Evolutionary conservation across 2,888 invertebrate genomes (phyloP).

Genomic region (Resseliella maxima): DNA sequence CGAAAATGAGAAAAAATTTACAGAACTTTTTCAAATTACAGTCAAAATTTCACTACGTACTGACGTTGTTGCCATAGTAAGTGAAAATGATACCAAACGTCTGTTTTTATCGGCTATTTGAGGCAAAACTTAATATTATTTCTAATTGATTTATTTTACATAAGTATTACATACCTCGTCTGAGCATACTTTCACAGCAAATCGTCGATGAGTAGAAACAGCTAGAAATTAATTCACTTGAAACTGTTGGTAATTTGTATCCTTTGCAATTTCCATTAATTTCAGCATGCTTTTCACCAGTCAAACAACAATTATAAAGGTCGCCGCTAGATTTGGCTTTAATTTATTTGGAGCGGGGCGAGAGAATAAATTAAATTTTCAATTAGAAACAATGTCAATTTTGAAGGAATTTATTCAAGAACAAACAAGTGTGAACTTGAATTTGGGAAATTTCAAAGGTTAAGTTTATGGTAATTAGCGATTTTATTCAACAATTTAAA

Average conservation of each 20-base stretch:
- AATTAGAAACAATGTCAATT: neutral
- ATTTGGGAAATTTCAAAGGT: neutral
- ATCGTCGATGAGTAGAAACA: constrained; percentile 75
- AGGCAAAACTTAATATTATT: too few relatives aligned
- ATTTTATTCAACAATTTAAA: neutral
- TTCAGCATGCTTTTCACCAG: constrained; percentile 69
- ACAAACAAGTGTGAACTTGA: constrained; percentile 46
- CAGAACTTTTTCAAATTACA: too few relatives aligned
- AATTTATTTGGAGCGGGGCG: too few relatives aligned
- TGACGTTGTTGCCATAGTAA: too few relatives aligned
- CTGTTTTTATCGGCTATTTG: too few relatives aligned
- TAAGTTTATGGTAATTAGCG: neutral
- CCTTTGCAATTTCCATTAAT: constrained; percentile 68
- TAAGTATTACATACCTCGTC: too few relatives aligned
- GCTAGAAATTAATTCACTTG: constrained; percentile 71
- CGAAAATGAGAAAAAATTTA: too few relatives aligned
- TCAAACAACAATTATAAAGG: constrained; percentile 68
- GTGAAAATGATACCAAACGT: too few relatives aligned
- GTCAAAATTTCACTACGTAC: too few relatives aligned
- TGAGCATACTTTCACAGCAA: too few relatives aligned
- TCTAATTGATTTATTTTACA: too few relatives aligned
- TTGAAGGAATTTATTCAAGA: neutral
- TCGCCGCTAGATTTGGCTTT: neutral
- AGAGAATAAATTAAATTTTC: neutral
- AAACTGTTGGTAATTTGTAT: constrained; percentile 70